These are phyloP conservation scores for Melanostoma mellinum DNA, from an alignment of 2,888 invertebrate species.

Conservation along the genomic window DNA sequence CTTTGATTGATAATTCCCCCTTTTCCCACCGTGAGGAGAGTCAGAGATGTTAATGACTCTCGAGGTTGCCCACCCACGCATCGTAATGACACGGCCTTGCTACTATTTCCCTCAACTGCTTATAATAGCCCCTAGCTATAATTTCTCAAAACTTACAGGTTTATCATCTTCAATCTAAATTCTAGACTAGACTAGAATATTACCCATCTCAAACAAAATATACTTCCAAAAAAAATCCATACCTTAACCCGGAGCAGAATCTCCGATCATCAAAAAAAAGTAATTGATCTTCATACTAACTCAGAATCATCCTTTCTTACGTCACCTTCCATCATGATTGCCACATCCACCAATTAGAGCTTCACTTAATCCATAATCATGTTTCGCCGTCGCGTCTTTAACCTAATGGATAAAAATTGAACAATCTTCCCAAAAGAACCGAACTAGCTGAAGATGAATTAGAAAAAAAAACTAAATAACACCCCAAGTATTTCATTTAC, in stretches of 20 bases:
- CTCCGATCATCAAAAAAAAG: neutral
- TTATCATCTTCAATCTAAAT: neutral
- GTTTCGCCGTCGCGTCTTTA: conserved; percentile 3
- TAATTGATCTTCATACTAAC: neutral
- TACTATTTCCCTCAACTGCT: conserved; percentile 10
- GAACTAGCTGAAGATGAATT: neutral
- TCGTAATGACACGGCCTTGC: too few relatives aligned
- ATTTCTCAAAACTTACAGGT: neutral
- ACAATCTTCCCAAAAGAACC: conserved; percentile 13
- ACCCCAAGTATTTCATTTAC: conserved; percentile 5
- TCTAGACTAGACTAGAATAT: neutral
- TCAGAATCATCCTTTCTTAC: neutral
- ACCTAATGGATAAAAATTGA: conserved; percentile 6
- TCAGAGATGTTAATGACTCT: too few relatives aligned
- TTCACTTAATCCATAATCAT: neutral
- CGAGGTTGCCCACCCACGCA: too few relatives aligned
- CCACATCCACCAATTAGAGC: neutral
- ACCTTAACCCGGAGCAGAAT: conserved; percentile 10
- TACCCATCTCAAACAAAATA: neutral
- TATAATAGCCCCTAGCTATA: conserved; percentile 2
- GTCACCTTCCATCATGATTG: conserved; percentile 15
- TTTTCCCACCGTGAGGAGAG: too few relatives aligned
- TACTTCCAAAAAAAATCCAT: neutral
- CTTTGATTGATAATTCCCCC: too few relatives aligned
- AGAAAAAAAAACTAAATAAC: neutral